Evolutionary conservation across 2,113 vertebrate species (phyloP).

Genomic region (Bungarus multicinctus): DNA sequence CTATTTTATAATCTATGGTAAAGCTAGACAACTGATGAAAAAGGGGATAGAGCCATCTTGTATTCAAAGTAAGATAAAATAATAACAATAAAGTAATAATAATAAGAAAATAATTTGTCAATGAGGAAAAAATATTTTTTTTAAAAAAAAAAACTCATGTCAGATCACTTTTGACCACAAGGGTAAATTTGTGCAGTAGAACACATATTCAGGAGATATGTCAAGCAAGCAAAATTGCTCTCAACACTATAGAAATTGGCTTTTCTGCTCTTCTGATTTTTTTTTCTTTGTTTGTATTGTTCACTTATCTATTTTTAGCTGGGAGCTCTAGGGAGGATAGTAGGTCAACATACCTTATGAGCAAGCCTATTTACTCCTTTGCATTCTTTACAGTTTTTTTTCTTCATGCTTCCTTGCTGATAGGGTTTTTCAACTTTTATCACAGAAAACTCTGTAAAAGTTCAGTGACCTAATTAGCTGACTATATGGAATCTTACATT

Average conservation of each 20-base stretch:
- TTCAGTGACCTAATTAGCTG: not conserved
- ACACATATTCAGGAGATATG: not conserved
- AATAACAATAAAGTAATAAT: too few species aligned
- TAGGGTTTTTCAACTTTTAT: not conserved
- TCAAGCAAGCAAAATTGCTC: not conserved
- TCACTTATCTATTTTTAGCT: not conserved
- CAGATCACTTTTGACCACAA: not conserved
- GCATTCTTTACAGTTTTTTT: not conserved
- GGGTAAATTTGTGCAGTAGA: not conserved
- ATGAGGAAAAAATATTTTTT: not conserved
- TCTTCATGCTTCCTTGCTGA: not conserved
- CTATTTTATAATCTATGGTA: not conserved
- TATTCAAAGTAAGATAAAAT: not conserved
- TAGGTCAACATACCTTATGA: not conserved
- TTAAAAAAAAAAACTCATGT: not conserved
- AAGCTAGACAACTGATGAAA: not conserved
- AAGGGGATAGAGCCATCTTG: not conserved
- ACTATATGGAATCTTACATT: not conserved
- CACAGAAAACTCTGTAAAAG: not conserved
- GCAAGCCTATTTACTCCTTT: not conserved
- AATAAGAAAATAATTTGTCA: not conserved
- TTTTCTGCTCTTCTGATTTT: slow-evolving; percentile 16
- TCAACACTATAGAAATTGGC: not conserved
- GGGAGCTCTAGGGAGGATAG: not conserved
- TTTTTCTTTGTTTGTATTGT: not conserved